phyloP scores from a whole-genome alignment of 2,113 vertebrate genomes.

The Microcebus griseorufus region DNA sequence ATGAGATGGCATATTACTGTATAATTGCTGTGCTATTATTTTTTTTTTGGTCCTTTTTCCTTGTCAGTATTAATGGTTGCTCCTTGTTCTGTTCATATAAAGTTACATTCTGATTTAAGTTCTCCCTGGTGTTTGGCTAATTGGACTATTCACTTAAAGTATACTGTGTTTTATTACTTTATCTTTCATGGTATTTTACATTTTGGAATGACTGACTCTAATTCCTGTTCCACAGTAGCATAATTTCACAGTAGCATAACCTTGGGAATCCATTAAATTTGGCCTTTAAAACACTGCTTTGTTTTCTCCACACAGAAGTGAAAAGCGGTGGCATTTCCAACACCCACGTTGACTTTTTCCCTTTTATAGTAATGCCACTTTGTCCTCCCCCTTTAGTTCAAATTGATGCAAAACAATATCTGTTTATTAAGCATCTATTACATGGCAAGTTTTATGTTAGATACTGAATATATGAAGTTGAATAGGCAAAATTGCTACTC shows the following conservation, averaged over 20 bases:
- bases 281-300: conserved; percentile 67
- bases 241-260: conserved; percentile 54
- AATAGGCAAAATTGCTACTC: neutral
- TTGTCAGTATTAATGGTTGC: neutral
- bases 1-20: neutral
- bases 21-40: neutral
- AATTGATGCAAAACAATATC: neutral
- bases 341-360: neutral
- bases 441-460: neutral
- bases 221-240: conserved; percentile 19
- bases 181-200: conserved; percentile 57
- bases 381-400: neutral
- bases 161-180: conserved; percentile 67
- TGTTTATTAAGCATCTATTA: neutral
- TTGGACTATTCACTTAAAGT: conserved; percentile 64
- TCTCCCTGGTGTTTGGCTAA: conserved; percentile 67
- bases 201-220: conserved; percentile 63
- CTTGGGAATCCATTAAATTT: conserved; percentile 69
- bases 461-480: neutral
- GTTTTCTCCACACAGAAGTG: conserved; percentile 27
- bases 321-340: conserved; percentile 55
- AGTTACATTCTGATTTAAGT: conserved; percentile 56
- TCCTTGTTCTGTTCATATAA: conserved; percentile 48
- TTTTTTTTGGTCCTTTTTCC: neutral
- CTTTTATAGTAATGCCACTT: neutral